A percentile compares a stretch with the other conserved stretches of the same genome.
Conservation (phyloP, 2,888 invertebrate genomes). For the Hydrotaea cyrtoneurina region DNA sequence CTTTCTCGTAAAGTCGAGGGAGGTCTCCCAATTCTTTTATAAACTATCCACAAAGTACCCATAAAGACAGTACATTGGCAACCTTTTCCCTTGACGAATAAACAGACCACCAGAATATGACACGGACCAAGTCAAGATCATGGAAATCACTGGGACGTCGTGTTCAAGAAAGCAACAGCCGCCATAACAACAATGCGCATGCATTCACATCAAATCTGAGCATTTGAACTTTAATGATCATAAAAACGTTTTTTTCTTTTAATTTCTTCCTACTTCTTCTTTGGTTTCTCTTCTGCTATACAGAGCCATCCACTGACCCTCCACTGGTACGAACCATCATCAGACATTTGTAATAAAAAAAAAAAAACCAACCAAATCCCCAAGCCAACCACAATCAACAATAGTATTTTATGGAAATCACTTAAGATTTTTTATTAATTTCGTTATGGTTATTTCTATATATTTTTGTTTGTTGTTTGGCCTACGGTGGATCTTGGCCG, state of each 20-base stretch:
- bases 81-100: neutral
- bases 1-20: too few species aligned
- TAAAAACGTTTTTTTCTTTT: neutral
- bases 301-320: neutral
- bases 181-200: neutral
- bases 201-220: slow-evolving; percentile 28
- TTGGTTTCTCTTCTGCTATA: neutral
- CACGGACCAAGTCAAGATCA: slow-evolving; percentile 53
- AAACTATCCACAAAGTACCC: too few species aligned
- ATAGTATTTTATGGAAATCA: slow-evolving; percentile 32
- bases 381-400: too few species aligned
- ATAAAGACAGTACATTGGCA: neutral
- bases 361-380: neutral
- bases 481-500: too few species aligned
- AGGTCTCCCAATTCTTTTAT: too few species aligned
- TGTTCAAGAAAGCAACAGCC: slow-evolving; percentile 4
- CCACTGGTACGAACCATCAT: neutral
- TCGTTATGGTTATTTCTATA: slow-evolving; percentile 30
- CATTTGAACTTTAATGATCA: neutral
- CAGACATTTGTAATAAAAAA: slow-evolving; percentile 6
- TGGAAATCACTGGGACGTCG: slow-evolving; percentile 46
- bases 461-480: neutral
- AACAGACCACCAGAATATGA: slow-evolving; percentile 23
- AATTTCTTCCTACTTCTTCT: slow-evolving; percentile 25
- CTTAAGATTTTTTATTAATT: slow-evolving; percentile 23